Conservation (phyloP, 2,888 invertebrate genomes). For the Limnephilus rhombicus region DNA sequence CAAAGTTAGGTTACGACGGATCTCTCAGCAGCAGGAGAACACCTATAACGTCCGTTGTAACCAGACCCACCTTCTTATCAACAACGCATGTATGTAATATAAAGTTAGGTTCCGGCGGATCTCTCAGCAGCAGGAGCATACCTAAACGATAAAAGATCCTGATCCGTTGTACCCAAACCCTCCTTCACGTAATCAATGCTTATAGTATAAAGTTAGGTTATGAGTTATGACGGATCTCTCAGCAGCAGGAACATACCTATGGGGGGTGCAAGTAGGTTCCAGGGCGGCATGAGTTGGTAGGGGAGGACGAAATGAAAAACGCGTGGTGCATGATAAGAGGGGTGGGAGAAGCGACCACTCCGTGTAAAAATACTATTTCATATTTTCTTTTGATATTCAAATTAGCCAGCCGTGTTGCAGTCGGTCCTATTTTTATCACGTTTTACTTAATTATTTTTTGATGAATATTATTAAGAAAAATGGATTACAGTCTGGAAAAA, state of each 20-base stretch:
- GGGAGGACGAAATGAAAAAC: slow-evolving; percentile 58
- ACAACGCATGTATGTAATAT: too few species aligned
- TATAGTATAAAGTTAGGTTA: too few species aligned
- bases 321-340: slow-evolving; percentile 57
- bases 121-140: not conserved
- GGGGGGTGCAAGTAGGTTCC: not conserved
- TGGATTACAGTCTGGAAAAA: not conserved
- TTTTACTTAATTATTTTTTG: not conserved
- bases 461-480: not conserved
- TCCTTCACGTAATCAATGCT: too few species aligned
- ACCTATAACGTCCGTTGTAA: too few species aligned
- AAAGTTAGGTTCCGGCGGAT: not conserved
- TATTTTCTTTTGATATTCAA: slow-evolving; percentile 64
- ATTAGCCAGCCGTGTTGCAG: slow-evolving; percentile 47
- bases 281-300: not conserved
- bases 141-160: too few species aligned
- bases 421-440: not conserved
- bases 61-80: too few species aligned
- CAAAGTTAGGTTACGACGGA: too few species aligned
- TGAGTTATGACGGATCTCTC: too few species aligned
- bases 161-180: too few species aligned
- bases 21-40: too few species aligned
- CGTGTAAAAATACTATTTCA: slow-evolving; percentile 60
- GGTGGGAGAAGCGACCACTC: slow-evolving; percentile 12
- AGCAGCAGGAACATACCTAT: not conserved